Conservation (phyloP, 2,113 vertebrate species). For the Varanus komodoensis region DNA sequence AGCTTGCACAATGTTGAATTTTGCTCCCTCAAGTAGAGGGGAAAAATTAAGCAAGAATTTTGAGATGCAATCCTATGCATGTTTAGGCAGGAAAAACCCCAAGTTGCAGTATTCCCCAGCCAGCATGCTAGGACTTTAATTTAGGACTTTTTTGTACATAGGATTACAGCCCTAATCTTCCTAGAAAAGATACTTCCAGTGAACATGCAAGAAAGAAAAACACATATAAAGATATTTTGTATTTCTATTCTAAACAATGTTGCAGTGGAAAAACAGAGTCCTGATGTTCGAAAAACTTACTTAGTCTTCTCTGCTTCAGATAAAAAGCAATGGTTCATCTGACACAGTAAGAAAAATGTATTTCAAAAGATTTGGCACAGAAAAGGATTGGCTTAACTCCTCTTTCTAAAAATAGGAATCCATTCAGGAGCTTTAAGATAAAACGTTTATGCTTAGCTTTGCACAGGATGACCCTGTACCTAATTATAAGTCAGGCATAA, state of each 20-base stretch:
- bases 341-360: background rate
- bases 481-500: slow-evolving; percentile 41
- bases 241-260: slow-evolving; percentile 10
- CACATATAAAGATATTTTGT: background rate
- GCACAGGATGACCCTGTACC: background rate
- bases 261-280: background rate
- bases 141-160: too few relatives aligned
- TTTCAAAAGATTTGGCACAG: slow-evolving; percentile 22
- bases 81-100: too few relatives aligned
- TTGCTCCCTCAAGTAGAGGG: background rate
- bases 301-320: slow-evolving; percentile 1
- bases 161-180: background rate
- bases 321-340: background rate
- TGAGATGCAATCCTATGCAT: background rate
- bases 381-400: background rate
- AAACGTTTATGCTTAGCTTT: slow-evolving; percentile 29
- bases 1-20: too few relatives aligned
- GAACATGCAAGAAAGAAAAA: background rate
- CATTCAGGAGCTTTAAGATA: slow-evolving; percentile 36
- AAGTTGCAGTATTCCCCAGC: too few relatives aligned
- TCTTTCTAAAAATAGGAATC: slow-evolving; percentile 38
- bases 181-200: background rate
- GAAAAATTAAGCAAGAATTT: background rate
- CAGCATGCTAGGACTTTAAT: too few relatives aligned
- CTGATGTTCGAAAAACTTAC: background rate